Conservation (phyloP, 2,888 invertebrate genomes). For the Ectemnius continuus region DNA sequence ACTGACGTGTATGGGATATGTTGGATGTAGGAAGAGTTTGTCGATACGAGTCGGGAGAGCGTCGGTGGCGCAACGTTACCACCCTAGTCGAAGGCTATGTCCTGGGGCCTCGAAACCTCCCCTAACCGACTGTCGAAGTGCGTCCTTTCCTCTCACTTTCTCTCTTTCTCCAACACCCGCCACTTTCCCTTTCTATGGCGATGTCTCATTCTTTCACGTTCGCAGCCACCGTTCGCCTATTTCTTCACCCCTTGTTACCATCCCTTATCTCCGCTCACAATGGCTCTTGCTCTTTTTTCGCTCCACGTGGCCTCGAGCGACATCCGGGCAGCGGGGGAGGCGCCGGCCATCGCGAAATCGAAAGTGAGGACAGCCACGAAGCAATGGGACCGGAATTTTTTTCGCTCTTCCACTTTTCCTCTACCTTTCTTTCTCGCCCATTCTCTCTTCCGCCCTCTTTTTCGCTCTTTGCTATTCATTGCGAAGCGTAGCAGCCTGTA, state of each 20-base stretch:
- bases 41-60: conserved; percentile 21
- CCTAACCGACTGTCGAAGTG: conserved; percentile 31
- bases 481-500: conserved; percentile 29
- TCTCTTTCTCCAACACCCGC: neutral
- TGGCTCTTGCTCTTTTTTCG: conserved; percentile 49
- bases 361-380: conserved; percentile 17
- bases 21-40: too few relatives aligned
- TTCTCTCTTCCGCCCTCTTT: too few relatives aligned
- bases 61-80: conserved; percentile 29
- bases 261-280: conserved; percentile 42
- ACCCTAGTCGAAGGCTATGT: conserved; percentile 18
- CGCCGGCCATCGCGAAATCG: conserved; percentile 26
- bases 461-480: neutral
- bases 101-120: conserved; percentile 37
- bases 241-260: conserved; percentile 38
- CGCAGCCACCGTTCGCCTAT: conserved; percentile 5
- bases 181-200: conserved; percentile 11
- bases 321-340: neutral
- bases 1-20: too few relatives aligned
- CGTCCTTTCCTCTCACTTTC: conserved; percentile 11
- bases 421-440: too few relatives aligned
- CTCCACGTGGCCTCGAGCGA: conserved; percentile 30
- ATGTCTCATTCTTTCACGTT: conserved; percentile 4
- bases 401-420: too few relatives aligned
- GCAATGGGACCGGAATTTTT: neutral